Evolutionary conservation across 1,140 invertebrate species (phyloP).

Genomic region (Leucophenga varia): DNA sequence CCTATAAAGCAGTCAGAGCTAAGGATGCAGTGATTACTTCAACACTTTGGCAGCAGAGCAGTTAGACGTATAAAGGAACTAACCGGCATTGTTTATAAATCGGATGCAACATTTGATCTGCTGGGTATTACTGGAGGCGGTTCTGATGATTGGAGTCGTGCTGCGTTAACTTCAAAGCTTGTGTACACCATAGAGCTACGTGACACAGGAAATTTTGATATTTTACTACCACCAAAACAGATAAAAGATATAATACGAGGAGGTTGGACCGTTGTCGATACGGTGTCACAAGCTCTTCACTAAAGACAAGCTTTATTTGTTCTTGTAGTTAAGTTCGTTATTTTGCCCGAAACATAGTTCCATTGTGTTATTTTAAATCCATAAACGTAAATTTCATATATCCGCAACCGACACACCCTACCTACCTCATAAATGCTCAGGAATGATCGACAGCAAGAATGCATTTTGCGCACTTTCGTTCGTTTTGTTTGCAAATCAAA

Average conservation of each 20-base stretch:
- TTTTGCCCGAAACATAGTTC: too few relatives aligned
- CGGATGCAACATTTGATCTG: constrained; percentile 37
- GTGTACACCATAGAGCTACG: constrained; percentile 81
- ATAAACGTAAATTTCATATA: too few relatives aligned
- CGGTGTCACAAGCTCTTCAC: constrained; percentile 64
- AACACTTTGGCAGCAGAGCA: constrained; percentile 65
- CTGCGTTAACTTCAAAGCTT: constrained; percentile 75
- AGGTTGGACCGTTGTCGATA: constrained; percentile 73
- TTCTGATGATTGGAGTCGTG: constrained; percentile 87
- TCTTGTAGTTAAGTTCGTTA: too few relatives aligned
- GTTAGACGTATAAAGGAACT: constrained; percentile 27
- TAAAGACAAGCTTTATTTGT: too few relatives aligned
- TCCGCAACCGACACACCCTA: too few relatives aligned
- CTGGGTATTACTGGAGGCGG: constrained; percentile 76
- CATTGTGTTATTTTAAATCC: too few relatives aligned
- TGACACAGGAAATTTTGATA: constrained; percentile 76
- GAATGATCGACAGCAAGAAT: too few relatives aligned
- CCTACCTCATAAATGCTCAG: too few relatives aligned
- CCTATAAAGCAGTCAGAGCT: constrained; percentile 51
- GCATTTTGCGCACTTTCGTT: too few relatives aligned
- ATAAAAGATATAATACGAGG: too few relatives aligned
- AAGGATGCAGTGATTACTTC: constrained; percentile 67
- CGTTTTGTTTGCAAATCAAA: too few relatives aligned
- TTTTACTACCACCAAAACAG: too few relatives aligned
- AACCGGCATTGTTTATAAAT: constrained; percentile 8